Percentiles rank a stretch among this genome's conserved stretches.
Evolutionary conservation across 1,140 invertebrate species (phyloP).

Genomic region (Aphaenogaster rudis): DNA sequence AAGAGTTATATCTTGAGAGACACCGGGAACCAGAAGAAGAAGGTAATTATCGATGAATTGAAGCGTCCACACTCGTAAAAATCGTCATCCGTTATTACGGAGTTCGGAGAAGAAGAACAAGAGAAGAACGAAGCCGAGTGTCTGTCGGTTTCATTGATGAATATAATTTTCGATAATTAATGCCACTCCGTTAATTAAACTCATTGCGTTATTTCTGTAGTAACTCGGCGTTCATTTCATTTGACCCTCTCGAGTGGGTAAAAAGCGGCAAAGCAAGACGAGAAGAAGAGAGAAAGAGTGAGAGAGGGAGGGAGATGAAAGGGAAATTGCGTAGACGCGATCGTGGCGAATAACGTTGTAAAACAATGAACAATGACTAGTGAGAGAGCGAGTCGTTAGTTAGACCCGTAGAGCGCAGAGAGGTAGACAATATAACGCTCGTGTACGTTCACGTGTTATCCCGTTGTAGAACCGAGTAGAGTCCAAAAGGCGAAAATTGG

Average conservation of each 20-base stretch:
- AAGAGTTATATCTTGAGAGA: not conserved
- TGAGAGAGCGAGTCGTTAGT: slow-evolving; percentile 42
- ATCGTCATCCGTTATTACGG: slow-evolving; percentile 7
- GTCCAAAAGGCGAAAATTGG: not conserved
- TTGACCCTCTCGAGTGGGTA: slow-evolving; percentile 14
- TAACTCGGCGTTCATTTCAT: slow-evolving; percentile 7
- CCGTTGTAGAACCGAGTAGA: not conserved
- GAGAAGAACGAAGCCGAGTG: too few relatives aligned
- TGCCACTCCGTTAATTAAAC: not conserved
- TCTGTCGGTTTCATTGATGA: not conserved
- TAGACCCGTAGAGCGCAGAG: slow-evolving; percentile 16
- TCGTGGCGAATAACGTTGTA: slow-evolving; percentile 30
- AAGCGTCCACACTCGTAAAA: slow-evolving; percentile 12
- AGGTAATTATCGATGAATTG: slow-evolving; percentile 12
- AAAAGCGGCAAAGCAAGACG: not conserved
- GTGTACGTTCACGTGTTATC: slow-evolving; percentile 17
- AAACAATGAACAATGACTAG: slow-evolving; percentile 58
- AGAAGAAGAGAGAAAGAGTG: not conserved
- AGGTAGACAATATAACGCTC: slow-evolving; percentile 7
- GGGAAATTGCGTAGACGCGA: slow-evolving; percentile 52
- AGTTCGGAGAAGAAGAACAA: not conserved
- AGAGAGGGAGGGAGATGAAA: not conserved
- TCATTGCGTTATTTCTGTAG: not conserved
- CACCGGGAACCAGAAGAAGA: not conserved
- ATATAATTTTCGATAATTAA: slow-evolving; percentile 17